These are phyloP conservation scores for Limnephilus auricula DNA, from an alignment of 2,888 invertebrate species.

Conservation along the genomic window DNA sequence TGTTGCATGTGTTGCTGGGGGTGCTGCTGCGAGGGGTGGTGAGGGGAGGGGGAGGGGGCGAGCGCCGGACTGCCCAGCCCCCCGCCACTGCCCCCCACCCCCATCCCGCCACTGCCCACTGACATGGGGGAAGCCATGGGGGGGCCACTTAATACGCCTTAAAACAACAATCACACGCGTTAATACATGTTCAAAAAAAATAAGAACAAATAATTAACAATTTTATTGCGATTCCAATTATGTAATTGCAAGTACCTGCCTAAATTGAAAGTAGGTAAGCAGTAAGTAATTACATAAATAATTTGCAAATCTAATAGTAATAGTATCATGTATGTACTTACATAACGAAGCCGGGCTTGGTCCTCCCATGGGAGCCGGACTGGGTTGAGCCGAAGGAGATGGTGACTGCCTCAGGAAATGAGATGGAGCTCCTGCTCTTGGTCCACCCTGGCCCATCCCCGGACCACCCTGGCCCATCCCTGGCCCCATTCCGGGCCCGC, in stretches of 20 bases:
- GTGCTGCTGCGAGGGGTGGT: constrained; percentile 74
- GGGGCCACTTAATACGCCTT: constrained; percentile 74
- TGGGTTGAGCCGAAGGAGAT: constrained; percentile 86
- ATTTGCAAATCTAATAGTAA: too few species aligned
- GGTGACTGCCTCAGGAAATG: constrained; percentile 90
- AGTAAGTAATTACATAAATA: too few species aligned
- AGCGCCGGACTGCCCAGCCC: constrained; percentile 82
- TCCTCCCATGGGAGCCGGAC: constrained; percentile 81
- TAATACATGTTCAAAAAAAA: background rate
- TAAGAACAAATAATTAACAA: background rate
- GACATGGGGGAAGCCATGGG: constrained; percentile 76
- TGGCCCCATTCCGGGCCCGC: constrained; percentile 69
- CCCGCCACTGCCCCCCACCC: constrained; percentile 74
- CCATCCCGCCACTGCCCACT: constrained; percentile 71
- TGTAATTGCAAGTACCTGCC: background rate
- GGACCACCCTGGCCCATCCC: constrained; percentile 72
- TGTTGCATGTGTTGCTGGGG: constrained; percentile 79
- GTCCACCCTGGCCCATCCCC: constrained; percentile 73
- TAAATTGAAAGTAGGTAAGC: background rate
- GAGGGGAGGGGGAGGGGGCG: constrained; percentile 83
- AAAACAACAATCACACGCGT: background rate
- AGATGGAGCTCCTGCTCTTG: constrained; percentile 83
- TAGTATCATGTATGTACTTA: constrained; percentile 11
- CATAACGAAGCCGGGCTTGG: constrained; percentile 77
- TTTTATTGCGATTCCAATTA: background rate